Percentiles rank a stretch among this genome's conserved stretches.
These are phyloP conservation scores for Sebastes trivittatus DNA, from an alignment of 2,797 vertebrate genomes.

Conservation along the genomic window DNA sequence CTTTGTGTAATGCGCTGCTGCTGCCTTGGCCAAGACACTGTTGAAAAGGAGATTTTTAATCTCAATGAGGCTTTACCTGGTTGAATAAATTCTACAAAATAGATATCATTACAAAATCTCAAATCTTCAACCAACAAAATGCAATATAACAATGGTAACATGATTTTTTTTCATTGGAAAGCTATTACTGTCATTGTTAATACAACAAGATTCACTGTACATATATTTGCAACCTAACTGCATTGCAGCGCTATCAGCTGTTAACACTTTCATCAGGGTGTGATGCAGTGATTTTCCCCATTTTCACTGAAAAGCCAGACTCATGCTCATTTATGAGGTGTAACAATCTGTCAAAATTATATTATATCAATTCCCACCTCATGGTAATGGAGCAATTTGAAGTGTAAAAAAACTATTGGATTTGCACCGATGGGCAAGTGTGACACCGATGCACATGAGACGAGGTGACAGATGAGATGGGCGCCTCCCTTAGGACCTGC, in stretches of 20 bases:
- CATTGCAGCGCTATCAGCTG: background rate
- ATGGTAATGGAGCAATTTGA: conserved; percentile 41
- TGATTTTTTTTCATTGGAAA: background rate
- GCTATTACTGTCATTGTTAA: background rate
- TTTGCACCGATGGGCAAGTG: conserved; percentile 11
- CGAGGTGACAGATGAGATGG: conserved; percentile 45
- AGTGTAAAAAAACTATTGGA: conserved; percentile 38
- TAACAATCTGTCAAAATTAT: conserved; percentile 48
- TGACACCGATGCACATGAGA: conserved; percentile 9
- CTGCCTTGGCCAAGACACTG: too few species aligned
- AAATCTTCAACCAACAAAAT: background rate
- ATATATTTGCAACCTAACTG: background rate
- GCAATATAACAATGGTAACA: background rate
- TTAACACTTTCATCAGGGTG: background rate
- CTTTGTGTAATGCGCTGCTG: too few species aligned
- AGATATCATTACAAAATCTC: background rate
- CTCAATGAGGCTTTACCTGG: too few species aligned
- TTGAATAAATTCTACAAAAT: too few species aligned
- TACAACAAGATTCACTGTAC: background rate
- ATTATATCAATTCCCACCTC: conserved; percentile 43
- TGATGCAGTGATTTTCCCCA: background rate
- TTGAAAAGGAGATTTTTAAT: too few species aligned
- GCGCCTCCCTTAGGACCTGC: background rate
- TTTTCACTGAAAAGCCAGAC: conserved; percentile 8
- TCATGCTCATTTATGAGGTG: conserved; percentile 41